Percentiles rank a stretch among this genome's conserved stretches.
These are phyloP conservation scores for Setophaga petechia DNA, from an alignment of 2,113 vertebrate species.

Conservation along the genomic window DNA sequence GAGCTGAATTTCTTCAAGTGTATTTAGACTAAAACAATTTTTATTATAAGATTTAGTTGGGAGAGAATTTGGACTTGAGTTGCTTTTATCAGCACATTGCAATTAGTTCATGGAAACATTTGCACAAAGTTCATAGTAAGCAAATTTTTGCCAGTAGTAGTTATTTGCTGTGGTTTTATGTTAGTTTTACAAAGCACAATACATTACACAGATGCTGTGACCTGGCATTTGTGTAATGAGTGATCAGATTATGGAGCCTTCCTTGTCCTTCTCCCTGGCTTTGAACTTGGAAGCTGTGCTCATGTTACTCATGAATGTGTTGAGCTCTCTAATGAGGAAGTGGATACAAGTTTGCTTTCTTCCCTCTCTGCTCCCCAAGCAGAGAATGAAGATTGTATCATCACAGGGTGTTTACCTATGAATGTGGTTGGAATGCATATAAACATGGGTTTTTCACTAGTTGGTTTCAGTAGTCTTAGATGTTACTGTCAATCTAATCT, in stretches of 20 bases:
- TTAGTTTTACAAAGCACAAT: neutral
- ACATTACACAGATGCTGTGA: neutral
- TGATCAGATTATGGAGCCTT: neutral
- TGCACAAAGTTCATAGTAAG: neutral
- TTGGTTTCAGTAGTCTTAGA: neutral
- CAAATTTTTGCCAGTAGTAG: neutral
- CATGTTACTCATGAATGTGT: neutral
- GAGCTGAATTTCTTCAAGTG: neutral
- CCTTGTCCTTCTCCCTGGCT: neutral
- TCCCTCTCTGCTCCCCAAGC: neutral
- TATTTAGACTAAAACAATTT: neutral
- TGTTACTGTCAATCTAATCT: neutral
- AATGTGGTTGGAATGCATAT: neutral
- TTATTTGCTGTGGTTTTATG: neutral
- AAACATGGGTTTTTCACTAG: neutral
- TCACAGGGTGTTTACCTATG: neutral
- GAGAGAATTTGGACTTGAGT: neutral
- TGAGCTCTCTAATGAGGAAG: neutral
- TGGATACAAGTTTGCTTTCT: neutral
- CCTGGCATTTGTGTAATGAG: neutral
- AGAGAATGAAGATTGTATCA: neutral
- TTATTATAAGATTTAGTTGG: neutral
- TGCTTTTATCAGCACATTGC: neutral
- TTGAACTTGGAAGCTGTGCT: neutral
- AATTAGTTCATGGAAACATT: neutral